A percentile compares a stretch with the other conserved stretches of the same genome.
These are phyloP conservation scores for Drosophila kuntzei DNA, from an alignment of 2,888 invertebrate genomes.

Conservation along the genomic window DNA sequence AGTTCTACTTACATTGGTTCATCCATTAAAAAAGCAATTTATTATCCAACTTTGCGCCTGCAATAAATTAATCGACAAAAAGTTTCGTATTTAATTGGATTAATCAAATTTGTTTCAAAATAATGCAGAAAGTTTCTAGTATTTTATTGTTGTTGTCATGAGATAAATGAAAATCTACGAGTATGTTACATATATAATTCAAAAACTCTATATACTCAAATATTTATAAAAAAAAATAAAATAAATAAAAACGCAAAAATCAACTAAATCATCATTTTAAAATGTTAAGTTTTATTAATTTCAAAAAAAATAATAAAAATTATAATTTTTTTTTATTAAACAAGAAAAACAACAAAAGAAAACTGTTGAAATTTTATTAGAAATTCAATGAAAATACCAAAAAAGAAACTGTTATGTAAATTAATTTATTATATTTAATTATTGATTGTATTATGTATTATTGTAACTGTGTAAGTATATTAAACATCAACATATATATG, in stretches of 20 bases:
- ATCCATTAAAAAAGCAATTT: constrained; percentile 43
- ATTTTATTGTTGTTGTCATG: constrained; percentile 68
- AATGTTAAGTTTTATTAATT: constrained; percentile 57
- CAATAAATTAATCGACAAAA: constrained; percentile 26
- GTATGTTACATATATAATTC: constrained; percentile 54
- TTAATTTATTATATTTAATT: constrained; percentile 78
- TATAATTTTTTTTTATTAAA: constrained; percentile 2
- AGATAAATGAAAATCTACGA: constrained; percentile 48
- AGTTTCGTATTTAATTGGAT: constrained; percentile 22
- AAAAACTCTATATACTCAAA: constrained; percentile 67
- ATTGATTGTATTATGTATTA: constrained; percentile 58
- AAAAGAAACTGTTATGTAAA: constrained; percentile 82
- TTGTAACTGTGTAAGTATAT: constrained; percentile 74
- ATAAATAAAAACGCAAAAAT: constrained; percentile 13
- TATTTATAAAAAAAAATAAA: constrained; percentile 23
- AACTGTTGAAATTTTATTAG: constrained; percentile 66
- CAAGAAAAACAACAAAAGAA: neutral
- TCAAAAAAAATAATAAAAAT: constrained; percentile 31
- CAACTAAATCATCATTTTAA: constrained; percentile 53
- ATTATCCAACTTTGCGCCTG: constrained; percentile 26
- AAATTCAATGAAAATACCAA: constrained; percentile 57
- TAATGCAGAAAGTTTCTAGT: constrained; percentile 29
- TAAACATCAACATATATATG: constrained; percentile 41
- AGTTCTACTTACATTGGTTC: constrained; percentile 61
- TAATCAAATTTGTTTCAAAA: constrained; percentile 35